A percentile compares a stretch with the other conserved stretches of the same genome.
These are phyloP conservation scores for Heliconius cydno DNA, from an alignment of 2,888 invertebrate genomes.

Conservation along the genomic window DNA sequence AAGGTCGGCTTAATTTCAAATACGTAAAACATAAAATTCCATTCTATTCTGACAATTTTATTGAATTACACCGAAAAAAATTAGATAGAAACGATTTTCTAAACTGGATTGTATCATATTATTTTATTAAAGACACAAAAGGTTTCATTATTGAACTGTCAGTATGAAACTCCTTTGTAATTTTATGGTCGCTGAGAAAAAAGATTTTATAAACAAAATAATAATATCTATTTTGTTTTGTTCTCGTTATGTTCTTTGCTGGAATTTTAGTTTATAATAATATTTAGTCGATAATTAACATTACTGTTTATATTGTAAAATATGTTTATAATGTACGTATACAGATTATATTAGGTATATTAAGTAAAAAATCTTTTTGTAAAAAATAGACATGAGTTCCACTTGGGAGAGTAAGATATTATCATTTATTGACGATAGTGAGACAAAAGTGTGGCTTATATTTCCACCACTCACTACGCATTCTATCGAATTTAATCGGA, in stretches of 20 bases:
- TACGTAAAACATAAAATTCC: background rate
- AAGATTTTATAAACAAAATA: background rate
- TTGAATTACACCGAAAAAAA: background rate
- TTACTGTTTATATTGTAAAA: background rate
- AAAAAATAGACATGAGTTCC: background rate
- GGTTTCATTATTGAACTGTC: conserved; percentile 28
- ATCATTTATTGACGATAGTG: background rate
- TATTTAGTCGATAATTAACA: background rate
- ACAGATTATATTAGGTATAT: no score
- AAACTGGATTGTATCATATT: conserved; percentile 13
- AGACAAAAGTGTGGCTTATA: background rate
- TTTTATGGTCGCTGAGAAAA: background rate
- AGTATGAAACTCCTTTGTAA: conserved; percentile 19
- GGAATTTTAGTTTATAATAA: background rate
- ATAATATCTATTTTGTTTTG: background rate
- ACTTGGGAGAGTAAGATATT: background rate
- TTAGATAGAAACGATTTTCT: conserved; percentile 8
- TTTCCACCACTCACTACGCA: background rate
- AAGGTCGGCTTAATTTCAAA: background rate
- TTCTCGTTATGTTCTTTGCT: background rate
- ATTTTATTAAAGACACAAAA: conserved; percentile 33
- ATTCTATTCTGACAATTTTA: background rate
- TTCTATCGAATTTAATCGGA: background rate
- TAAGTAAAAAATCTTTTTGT: no score
- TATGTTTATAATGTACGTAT: no score